These are phyloP conservation scores for Epirrhoe tristata DNA, from an alignment of 2,888 invertebrate genomes.

Conservation along the genomic window DNA sequence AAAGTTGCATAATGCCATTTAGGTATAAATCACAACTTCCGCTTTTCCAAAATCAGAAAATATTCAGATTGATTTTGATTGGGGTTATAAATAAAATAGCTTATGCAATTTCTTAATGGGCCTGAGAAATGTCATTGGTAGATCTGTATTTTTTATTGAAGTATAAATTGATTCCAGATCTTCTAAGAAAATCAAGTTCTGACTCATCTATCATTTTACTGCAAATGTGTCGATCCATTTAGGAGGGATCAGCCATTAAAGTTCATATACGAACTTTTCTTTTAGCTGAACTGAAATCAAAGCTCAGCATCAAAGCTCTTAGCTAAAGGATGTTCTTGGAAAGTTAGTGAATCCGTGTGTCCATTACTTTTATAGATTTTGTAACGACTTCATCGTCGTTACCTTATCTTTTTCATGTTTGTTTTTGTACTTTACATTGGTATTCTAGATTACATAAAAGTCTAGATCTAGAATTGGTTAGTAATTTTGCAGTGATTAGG, in stretches of 20 bases:
- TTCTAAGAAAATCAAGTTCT: not conserved
- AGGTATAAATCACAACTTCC: constrained; percentile 20
- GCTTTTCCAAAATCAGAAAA: constrained; percentile 25
- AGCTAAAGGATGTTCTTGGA: constrained; percentile 32
- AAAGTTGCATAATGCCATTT: constrained; percentile 10
- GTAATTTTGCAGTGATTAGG: too few relatives aligned
- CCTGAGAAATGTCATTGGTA: constrained; percentile 4
- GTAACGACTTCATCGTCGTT: not conserved
- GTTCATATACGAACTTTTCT: constrained; percentile 39
- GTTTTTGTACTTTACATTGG: not conserved
- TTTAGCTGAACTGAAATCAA: constrained; percentile 41
- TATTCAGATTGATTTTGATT: constrained; percentile 17
- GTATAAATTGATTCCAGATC: not conserved
- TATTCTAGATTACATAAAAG: too few relatives aligned
- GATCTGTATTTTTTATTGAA: not conserved
- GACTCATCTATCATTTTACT: constrained; percentile 18
- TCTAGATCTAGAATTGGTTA: too few relatives aligned
- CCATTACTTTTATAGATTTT: constrained; percentile 10
- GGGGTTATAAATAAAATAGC: constrained; percentile 16
- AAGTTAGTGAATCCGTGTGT: constrained; percentile 32
- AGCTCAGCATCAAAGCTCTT: constrained; percentile 25
- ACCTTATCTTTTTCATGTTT: not conserved
- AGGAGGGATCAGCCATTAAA: constrained; percentile 29
- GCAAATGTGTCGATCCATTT: constrained; percentile 28
- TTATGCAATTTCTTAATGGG: constrained; percentile 17